phyloP scores from a whole-genome alignment of 2,113 vertebrate species.

The Limnothrissa miodon region DNA sequence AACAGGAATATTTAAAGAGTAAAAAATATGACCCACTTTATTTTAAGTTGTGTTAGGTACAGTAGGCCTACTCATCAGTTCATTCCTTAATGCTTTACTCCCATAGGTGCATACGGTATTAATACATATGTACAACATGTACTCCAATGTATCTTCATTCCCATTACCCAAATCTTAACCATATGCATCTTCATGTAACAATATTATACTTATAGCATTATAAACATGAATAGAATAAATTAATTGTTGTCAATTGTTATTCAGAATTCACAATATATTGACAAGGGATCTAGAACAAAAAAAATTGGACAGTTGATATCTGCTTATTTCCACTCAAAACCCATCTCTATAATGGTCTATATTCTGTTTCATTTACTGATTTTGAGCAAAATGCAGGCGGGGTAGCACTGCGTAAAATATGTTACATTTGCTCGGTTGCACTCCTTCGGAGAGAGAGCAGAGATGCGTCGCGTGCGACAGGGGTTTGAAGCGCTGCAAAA shows the following conservation, averaged over 20 bases:
- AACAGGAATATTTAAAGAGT: background rate
- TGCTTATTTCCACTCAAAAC: too few relatives aligned
- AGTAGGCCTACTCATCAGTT: background rate
- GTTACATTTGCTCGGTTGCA: too few relatives aligned
- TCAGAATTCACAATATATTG: too few relatives aligned
- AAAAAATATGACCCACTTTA: background rate
- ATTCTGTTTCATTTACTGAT: too few relatives aligned
- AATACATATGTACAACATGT: background rate
- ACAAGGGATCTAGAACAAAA: too few relatives aligned
- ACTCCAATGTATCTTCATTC: too few relatives aligned
- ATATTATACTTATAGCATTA: background rate
- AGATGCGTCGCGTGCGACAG: too few relatives aligned
- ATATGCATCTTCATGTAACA: background rate
- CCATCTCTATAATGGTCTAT: too few relatives aligned
- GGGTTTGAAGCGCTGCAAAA: conserved; percentile 8
- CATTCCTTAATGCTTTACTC: background rate
- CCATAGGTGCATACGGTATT: background rate
- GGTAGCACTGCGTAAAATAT: too few relatives aligned
- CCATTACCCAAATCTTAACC: background rate
- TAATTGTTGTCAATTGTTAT: too few relatives aligned
- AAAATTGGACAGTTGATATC: too few relatives aligned
- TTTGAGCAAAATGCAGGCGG: too few relatives aligned
- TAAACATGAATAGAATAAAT: background rate
- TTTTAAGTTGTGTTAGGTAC: background rate
- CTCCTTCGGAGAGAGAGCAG: background rate